phyloP scores from a whole-genome alignment of 2,113 vertebrate genomes.

The Equus przewalskii region DNA sequence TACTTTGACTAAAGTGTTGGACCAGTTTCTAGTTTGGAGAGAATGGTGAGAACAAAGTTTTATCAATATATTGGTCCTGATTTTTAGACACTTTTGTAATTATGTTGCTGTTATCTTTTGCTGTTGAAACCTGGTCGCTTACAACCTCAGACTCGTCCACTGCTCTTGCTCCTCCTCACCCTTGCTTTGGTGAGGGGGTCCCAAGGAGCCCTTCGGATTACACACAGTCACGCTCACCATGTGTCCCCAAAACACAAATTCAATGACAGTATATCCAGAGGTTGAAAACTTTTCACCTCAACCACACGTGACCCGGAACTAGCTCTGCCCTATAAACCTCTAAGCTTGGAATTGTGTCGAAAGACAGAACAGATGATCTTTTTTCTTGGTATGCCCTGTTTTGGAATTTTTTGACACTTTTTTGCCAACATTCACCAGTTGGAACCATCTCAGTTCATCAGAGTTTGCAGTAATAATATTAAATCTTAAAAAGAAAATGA shows the following conservation, averaged over 20 bases:
- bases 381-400: not conserved
- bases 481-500: not conserved
- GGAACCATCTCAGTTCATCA: not conserved
- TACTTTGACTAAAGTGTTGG: not conserved
- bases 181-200: not conserved
- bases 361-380: not conserved
- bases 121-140: not conserved
- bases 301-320: not conserved
- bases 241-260: not conserved
- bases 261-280: not conserved
- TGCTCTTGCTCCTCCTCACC: not conserved
- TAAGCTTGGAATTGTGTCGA: not conserved
- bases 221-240: not conserved
- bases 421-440: not conserved
- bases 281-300: not conserved
- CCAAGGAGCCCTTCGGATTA: no score
- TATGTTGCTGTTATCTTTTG: not conserved
- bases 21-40: not conserved
- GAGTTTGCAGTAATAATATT: not conserved
- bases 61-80: not conserved
- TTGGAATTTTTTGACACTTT: not conserved
- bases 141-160: not conserved
- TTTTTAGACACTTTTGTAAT: not conserved
- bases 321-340: not conserved
- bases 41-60: not conserved